Evolutionary conservation across 2,888 invertebrate genomes (phyloP).

Genomic region (Sinopyrophorus schimmeli): DNA sequence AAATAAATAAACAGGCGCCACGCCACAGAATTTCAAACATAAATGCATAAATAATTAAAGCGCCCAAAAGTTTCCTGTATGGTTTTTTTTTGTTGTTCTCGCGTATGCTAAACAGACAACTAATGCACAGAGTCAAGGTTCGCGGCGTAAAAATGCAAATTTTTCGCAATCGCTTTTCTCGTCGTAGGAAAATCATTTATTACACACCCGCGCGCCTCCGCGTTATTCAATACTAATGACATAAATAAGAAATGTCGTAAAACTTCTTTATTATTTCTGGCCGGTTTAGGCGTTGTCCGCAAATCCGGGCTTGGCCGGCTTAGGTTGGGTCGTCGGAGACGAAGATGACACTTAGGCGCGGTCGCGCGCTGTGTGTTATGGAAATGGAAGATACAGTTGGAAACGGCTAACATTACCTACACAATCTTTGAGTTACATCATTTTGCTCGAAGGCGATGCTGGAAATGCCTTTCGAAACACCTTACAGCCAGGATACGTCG

Average conservation of each 20-base stretch:
- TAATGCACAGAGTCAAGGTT: too few species aligned
- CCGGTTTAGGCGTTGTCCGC: constrained; percentile 29
- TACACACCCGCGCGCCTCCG: constrained; percentile 11
- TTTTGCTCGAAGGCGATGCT: constrained; percentile 17
- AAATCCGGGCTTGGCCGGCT: constrained; percentile 23
- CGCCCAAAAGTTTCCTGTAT: too few species aligned
- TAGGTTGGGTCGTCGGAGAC: constrained; percentile 26
- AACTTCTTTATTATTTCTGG: constrained; percentile 23
- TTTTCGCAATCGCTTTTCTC: constrained; percentile 1
- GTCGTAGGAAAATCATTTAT: constrained; percentile 7
- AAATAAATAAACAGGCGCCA: too few species aligned
- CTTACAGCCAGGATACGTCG: too few species aligned
- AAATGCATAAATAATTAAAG: too few species aligned
- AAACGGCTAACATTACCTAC: constrained; percentile 30
- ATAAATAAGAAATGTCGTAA: constrained; percentile 24
- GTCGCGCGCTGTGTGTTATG: constrained; percentile 39
- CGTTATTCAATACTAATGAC: constrained; percentile 19
- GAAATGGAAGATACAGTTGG: constrained; percentile 30
- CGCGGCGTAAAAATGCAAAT: neutral
- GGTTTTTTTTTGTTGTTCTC: too few species aligned
- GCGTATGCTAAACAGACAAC: too few species aligned
- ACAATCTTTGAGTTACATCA: constrained; percentile 28
- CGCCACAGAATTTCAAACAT: too few species aligned
- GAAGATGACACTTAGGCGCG: constrained; percentile 43
- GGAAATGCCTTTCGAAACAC: constrained; percentile 15